Conservation (phyloP, 2,113 vertebrate species). For the Chaetura pelagica region DNA sequence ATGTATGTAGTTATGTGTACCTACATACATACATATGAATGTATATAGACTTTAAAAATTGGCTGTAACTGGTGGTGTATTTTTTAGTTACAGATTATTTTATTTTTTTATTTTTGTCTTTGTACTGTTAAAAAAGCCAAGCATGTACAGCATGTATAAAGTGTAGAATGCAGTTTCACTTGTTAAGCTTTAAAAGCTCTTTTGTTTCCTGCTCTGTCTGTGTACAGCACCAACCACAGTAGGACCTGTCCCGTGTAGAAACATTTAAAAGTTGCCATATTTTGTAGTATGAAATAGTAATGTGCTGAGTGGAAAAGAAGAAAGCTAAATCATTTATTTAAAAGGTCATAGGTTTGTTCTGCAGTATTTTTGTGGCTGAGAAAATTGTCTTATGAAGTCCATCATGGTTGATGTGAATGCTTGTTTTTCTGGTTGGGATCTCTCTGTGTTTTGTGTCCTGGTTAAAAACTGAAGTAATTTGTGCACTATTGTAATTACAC, state of each 20-base stretch:
- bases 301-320: background rate
- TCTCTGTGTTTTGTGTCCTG: background rate
- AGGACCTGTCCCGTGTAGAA: background rate
- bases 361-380: background rate
- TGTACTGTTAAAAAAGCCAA: background rate
- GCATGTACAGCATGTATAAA: background rate
- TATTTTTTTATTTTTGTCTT: background rate
- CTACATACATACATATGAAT: background rate
- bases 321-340: background rate
- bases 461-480: background rate
- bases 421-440: background rate
- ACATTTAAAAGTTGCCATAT: background rate
- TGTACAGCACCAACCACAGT: background rate
- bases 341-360: background rate
- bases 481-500: rapidly evolving
- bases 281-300: background rate
- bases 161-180: background rate
- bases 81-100: background rate
- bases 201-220: background rate
- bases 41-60: background rate
- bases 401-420: background rate
- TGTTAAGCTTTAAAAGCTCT: conserved; percentile 22
- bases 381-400: background rate
- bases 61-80: background rate
- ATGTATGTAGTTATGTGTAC: background rate